Evolutionary conservation across 2,113 vertebrate genomes (phyloP), one percentile per base, ranked within the genome.

Genomic region (Elgaria multicarinata): DNA sequence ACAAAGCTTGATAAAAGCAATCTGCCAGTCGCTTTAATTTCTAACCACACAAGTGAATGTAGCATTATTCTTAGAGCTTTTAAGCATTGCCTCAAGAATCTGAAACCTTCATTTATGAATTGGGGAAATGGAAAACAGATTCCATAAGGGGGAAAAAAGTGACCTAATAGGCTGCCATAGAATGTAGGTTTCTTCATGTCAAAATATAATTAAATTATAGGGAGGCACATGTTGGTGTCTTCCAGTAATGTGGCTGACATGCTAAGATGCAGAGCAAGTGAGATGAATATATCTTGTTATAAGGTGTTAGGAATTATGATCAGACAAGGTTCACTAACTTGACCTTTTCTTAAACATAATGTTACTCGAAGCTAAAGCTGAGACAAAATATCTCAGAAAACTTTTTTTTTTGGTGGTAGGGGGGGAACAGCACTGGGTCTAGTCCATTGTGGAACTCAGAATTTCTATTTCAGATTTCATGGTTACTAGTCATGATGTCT

Each of bases 11-110:
- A 64, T 86, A 87, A 87, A 74, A 76, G 77, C 71, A 86, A 74
- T 66, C 84, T 58, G 85, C 67, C 85, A 80, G n/a, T 90, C 77
- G 81, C 50, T 90, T 79, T 86, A 50, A 81, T 81, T 80, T 80
- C 24, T 16, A 87, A 10, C 26, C 31, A 46, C 44, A 44, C 6
- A 64, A 79, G 36, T 46, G 44, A 86, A 83, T 39, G 44, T 33
- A 66, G 42, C 50, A 81, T 6, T 39, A 44, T 10, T 88, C 31
- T 8, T 80, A 44, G 7, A 31, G 33, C 28, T 16, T 83, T 39
- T 28, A 39, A 20, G 33, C 1, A 26, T 31, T 69, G 39, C 28
- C 18, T 87, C 8, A 66, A 77, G n/a, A 58, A 87, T 66, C 67
- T 8, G 66, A 3, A 16, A 16, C 58, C 58, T 39, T 58, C 33